Conservation (phyloP, 2,888 invertebrate species). For the Sphaerophoria rueppellii region DNA sequence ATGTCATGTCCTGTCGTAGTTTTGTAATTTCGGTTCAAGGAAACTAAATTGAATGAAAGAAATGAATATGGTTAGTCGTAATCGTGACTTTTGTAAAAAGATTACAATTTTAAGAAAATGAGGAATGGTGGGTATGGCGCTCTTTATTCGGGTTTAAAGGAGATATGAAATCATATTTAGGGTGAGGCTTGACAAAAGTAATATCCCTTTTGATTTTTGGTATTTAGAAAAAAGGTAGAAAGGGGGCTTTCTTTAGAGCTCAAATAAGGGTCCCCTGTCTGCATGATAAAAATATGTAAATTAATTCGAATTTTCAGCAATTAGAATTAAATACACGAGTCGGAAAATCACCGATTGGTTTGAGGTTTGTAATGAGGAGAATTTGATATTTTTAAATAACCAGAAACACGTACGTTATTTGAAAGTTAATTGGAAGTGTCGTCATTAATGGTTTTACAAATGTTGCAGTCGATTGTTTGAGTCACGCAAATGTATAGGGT, state of each 20-base stretch:
- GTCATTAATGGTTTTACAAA: no score
- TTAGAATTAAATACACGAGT: background rate
- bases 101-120: slow-evolving; percentile 32
- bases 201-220: background rate
- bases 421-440: no score
- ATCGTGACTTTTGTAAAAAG: slow-evolving; percentile 41
- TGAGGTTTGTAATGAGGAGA: background rate
- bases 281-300: background rate
- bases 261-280: background rate
- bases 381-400: no score
- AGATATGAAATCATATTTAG: slow-evolving; percentile 23
- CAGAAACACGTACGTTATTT: no score
- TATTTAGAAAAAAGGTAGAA: background rate
- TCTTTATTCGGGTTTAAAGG: no score
- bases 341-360: background rate
- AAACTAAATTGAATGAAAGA: slow-evolving; percentile 41
- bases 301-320: slow-evolving; percentile 15
- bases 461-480: no score
- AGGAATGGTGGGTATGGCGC: background rate
- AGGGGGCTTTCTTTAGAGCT: background rate
- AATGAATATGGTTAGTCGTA: slow-evolving; percentile 54
- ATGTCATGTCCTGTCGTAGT: background rate
- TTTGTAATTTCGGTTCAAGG: slow-evolving; percentile 22
- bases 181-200: slow-evolving; percentile 20
- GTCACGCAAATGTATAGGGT: no score